These are phyloP conservation scores for Archivesica marissinica DNA, from an alignment of 1,140 invertebrate genomes.

Conservation along the genomic window DNA sequence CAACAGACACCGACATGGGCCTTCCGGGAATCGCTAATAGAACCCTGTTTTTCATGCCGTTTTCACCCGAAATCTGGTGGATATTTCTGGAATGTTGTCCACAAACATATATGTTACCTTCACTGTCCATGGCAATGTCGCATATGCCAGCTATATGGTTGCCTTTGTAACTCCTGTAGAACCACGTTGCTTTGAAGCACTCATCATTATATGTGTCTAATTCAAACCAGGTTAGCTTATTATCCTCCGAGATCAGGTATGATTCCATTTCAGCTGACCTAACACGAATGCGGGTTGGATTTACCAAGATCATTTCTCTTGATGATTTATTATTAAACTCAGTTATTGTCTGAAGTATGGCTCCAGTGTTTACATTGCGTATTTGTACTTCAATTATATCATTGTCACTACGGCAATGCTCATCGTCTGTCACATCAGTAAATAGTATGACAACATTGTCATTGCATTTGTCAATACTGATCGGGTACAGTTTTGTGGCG, in stretches of 20 bases:
- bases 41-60: not conserved
- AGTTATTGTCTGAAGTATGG: not conserved
- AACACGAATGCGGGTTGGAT: not conserved
- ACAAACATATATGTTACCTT: slow-evolving; percentile 39
- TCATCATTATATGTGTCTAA: not conserved
- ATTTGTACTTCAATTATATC: slow-evolving; percentile 16
- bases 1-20: not conserved
- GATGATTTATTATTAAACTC: slow-evolving; percentile 1
- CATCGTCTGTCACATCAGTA: not conserved
- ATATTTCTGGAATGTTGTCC: slow-evolving; percentile 22
- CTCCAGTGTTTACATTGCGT: not conserved
- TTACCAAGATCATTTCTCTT: not conserved
- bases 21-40: not conserved
- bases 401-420: not conserved
- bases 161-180: slow-evolving; percentile 1
- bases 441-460: not conserved
- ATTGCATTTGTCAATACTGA: not conserved
- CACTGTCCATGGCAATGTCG: slow-evolving; percentile 3
- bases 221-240: not conserved
- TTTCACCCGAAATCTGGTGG: slow-evolving; percentile 4
- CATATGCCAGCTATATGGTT: not conserved
- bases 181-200: not conserved
- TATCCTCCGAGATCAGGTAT: not conserved
- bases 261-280: not conserved
- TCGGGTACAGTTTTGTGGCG: not conserved